Evolutionary conservation across 2,888 invertebrate species (phyloP).

Genomic region (Zele albiditarsus): DNA sequence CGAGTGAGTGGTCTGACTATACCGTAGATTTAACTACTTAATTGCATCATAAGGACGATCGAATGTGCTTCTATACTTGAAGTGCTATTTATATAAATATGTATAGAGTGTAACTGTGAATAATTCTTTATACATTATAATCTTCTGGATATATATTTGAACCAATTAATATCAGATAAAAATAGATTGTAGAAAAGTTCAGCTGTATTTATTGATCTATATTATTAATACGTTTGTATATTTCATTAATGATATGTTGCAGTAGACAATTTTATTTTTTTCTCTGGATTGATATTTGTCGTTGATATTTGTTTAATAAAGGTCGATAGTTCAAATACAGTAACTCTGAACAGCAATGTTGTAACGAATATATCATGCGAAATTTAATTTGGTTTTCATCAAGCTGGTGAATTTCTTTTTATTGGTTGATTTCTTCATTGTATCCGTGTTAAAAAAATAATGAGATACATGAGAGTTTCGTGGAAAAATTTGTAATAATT

Average conservation of each 20-base stretch:
- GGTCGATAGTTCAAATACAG: neutral
- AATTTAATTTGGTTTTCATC: no score
- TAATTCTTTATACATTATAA: neutral
- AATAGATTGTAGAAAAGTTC: no score
- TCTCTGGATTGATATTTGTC: neutral
- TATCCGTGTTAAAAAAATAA: no score
- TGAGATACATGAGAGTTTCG: no score
- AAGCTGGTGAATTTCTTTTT: no score
- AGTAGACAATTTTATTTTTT: neutral
- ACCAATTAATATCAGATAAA: no score
- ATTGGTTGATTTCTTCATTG: no score
- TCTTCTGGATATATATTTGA: no score
- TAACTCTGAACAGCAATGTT: neutral
- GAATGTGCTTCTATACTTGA: neutral
- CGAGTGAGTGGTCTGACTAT: slow-evolving; percentile 32
- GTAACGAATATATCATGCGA: no score
- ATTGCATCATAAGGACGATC: neutral
- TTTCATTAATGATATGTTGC: neutral
- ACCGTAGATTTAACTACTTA: slow-evolving; percentile 37
- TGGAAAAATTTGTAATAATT: no score
- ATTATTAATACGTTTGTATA: neutral
- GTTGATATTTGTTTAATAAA: neutral
- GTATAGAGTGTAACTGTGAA: neutral
- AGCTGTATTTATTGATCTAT: neutral
- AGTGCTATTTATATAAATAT: slow-evolving; percentile 2